Evolutionary conservation across 2,113 vertebrate species (phyloP).

Genomic region (Ceratotherium simum): DNA sequence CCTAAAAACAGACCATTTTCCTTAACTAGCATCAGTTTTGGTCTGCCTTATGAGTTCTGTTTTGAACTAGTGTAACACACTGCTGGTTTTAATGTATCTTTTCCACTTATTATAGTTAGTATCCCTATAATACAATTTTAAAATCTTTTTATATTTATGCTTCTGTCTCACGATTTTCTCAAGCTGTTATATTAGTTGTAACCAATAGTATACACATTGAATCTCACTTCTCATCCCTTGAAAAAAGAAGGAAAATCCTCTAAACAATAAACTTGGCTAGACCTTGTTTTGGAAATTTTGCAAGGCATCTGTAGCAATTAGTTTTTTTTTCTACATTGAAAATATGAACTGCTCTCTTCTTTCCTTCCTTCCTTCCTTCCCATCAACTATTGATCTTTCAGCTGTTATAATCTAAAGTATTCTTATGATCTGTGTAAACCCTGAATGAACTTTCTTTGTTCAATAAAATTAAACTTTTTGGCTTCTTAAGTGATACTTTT

Average conservation of each 20-base stretch:
- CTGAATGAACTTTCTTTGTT: constrained; percentile 71
- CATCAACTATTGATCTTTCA: constrained; percentile 71
- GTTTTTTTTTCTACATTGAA: constrained; percentile 75
- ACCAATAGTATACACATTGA: constrained; percentile 35
- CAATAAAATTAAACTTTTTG: constrained; percentile 77
- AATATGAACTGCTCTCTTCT: constrained; percentile 68
- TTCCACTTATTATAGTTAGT: constrained; percentile 83
- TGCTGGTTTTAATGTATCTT: constrained; percentile 85
- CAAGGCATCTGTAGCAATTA: constrained; percentile 61
- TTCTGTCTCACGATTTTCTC: constrained; percentile 77
- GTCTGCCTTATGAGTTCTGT: constrained; percentile 85
- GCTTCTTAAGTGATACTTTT: constrained; percentile 73
- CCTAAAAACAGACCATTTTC: constrained; percentile 81
- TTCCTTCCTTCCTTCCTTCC: neutral
- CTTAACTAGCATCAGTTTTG: constrained; percentile 81
- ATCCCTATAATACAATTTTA: constrained; percentile 84
- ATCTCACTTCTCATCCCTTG: constrained; percentile 42
- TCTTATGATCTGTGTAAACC: constrained; percentile 75
- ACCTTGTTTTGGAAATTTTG: constrained; percentile 71
- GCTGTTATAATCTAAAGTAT: constrained; percentile 69
- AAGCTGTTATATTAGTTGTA: constrained; percentile 76
- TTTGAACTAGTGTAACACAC: constrained; percentile 84
- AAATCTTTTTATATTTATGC: constrained; percentile 85
- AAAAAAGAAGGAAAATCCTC: neutral
- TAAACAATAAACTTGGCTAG: constrained; percentile 43